These are phyloP conservation scores for Heptranchias perlo DNA, from an alignment of 2,113 vertebrate species.

Conservation along the genomic window DNA sequence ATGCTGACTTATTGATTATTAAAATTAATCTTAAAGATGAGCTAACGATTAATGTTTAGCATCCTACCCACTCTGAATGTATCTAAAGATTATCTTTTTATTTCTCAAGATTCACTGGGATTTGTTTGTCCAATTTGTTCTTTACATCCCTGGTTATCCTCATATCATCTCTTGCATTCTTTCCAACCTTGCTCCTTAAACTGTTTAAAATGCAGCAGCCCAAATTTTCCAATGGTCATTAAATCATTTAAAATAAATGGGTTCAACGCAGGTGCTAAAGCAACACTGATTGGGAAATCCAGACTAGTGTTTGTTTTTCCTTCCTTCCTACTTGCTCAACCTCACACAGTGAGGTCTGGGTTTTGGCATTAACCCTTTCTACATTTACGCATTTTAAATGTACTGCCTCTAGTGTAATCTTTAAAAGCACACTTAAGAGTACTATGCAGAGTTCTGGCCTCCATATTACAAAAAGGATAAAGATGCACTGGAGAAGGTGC, in stretches of 20 bases:
- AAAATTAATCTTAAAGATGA: no score
- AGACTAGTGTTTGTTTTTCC: not conserved
- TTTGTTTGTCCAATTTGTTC: not conserved
- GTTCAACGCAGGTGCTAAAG: not conserved
- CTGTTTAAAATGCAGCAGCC: not conserved
- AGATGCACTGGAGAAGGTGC: no score
- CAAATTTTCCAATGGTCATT: not conserved
- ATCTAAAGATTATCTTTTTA: not conserved
- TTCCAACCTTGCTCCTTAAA: not conserved
- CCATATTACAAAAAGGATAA: no score
- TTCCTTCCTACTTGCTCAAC: not conserved
- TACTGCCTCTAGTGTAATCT: not conserved
- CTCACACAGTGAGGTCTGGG: not conserved
- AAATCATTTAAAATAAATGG: not conserved
- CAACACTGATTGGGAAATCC: not conserved
- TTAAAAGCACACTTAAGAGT: not conserved
- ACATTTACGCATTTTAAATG: not conserved
- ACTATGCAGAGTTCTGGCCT: not conserved
- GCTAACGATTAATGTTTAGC: not conserved
- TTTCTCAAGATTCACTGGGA: not conserved
- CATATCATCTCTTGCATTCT: not conserved
- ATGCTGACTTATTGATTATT: no score
- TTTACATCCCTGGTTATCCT: not conserved
- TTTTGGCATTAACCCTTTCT: not conserved
- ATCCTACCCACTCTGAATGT: not conserved